phyloP scores from a whole-genome alignment of 2,797 vertebrate genomes.

The Capromys pilorides region DNA sequence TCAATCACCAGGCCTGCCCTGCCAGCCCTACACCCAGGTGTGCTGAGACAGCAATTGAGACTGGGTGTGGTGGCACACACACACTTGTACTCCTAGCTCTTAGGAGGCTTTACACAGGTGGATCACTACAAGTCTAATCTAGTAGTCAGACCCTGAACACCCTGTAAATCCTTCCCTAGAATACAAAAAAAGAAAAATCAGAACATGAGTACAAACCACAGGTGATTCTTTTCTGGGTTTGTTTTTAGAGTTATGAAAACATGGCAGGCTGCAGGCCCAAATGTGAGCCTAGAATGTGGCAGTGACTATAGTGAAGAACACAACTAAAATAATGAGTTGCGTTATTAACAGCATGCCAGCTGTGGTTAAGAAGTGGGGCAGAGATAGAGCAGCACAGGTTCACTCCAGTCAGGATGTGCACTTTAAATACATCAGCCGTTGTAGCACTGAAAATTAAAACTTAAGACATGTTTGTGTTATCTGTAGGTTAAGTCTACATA shows the following conservation, averaged over 20 bases:
- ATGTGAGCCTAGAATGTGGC: constrained; percentile 69
- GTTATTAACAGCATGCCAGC: constrained; percentile 70
- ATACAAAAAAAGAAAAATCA: not conserved
- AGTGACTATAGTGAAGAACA: constrained; percentile 49
- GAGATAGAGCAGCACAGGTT: not conserved
- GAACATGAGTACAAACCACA: not conserved
- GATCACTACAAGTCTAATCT: too few species aligned
- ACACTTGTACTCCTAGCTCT: too few species aligned
- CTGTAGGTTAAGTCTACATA: not conserved
- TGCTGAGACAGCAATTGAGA: too few species aligned
- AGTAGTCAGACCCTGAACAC: too few species aligned
- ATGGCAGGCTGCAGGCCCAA: constrained; percentile 41
- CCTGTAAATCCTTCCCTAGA: too few species aligned
- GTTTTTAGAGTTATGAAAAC: constrained; percentile 28
- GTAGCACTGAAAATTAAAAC: constrained; percentile 32
- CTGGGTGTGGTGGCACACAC: too few species aligned
- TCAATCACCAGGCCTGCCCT: too few species aligned
- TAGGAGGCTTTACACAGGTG: too few species aligned
- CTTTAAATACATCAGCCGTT: constrained; percentile 47
- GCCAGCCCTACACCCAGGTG: too few species aligned
- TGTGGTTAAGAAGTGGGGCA: constrained; percentile 55
- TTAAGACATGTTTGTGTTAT: constrained; percentile 14
- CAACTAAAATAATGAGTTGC: constrained; percentile 56
- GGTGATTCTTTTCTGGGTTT: not conserved
- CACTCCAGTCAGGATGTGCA: constrained; percentile 42